Evolutionary conservation across 2,888 invertebrate genomes (phyloP).

Genomic region (Asteroscopus sphinx): DNA sequence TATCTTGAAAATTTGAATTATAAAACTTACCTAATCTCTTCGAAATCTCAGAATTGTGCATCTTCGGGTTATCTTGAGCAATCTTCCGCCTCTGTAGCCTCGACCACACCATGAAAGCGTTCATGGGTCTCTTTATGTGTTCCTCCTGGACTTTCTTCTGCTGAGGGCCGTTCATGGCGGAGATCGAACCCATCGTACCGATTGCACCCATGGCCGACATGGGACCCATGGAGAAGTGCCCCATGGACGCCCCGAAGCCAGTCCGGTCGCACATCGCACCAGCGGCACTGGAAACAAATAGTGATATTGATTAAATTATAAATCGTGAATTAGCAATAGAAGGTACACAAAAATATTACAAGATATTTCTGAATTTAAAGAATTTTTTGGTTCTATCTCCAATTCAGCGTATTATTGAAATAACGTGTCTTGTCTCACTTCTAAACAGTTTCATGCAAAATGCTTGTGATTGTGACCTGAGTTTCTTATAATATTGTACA

Average conservation of each 20-base stretch:
- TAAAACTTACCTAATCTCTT: conserved; percentile 95
- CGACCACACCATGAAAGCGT: conserved; percentile 99
- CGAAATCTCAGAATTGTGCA: conserved; percentile 99
- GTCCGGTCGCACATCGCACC: conserved; percentile 93
- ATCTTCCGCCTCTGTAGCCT: conserved; percentile 97
- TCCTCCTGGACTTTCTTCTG: conserved; percentile 92
- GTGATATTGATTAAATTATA: neutral
- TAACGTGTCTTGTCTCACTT: too few species aligned
- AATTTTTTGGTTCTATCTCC: too few species aligned
- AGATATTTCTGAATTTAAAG: too few species aligned
- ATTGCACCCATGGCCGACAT: conserved; percentile 90
- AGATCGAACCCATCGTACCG: conserved; percentile 88
- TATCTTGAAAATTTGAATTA: neutral
- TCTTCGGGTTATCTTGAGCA: conserved; percentile 99
- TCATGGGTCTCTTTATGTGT: conserved; percentile 99
- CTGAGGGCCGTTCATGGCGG: conserved; percentile 90
- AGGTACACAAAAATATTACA: too few species aligned
- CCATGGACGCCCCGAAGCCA: conserved; percentile 91
- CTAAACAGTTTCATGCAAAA: too few species aligned
- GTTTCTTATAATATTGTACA: too few species aligned
- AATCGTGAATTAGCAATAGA: neutral
- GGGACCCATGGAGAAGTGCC: conserved; percentile 88
- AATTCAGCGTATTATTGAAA: too few species aligned
- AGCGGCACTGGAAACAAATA: conserved; percentile 90
- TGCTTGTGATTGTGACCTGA: too few species aligned